Base-by-base conservation (phyloP, 2,888 invertebrate genomes). In the Tortricodes alternella region DNA sequence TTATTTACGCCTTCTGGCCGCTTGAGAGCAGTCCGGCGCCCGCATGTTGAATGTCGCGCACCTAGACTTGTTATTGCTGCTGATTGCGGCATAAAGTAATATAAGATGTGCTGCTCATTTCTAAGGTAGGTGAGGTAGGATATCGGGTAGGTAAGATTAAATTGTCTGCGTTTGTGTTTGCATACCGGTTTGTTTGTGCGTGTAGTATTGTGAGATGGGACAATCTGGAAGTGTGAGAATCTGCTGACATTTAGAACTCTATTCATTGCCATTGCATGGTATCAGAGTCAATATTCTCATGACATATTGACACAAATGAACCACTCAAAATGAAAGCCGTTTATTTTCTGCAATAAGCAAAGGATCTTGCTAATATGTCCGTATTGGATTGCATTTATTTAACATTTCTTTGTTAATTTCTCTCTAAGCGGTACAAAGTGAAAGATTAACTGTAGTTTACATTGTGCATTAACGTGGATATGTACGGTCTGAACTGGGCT, bases 401-500 rank as follows among this genome's bases (percentile, higher is more conserved):
- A 76, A 71, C 73, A 78, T 80, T 79, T 80, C 76, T 79, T 78
- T 72, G 85, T 84, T 85, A 86, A 88, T 86, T 84, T 79, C 65
- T 76, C 71, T 83, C 66, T 83, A 83, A 84, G 80, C 78, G 76
- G 76, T 69, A 83, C 80, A 88, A 87, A 89, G 84, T 85, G 84
- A 85, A 85, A 82, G 80, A 89, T 87, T 87, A 88, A 84, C 76
- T 77, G 67, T 66, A 67, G 84, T 87, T 83, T 85, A 74, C 80
- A 64, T 69, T 72, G 63, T 63, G 65, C 62, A 78, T 89, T 89
- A 87, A 78, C 85, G 7, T 11, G 44, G 24, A 49, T 74, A 68
- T 67, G 73, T 78, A 72, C 71, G 79, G 82, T 85, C 68, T 78
- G 83, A 79, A 81, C 83, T 82, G 75, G 77, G 66, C 80, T 74